A percentile compares a stretch with the other conserved stretches of the same genome.
These are phyloP conservation scores for Solenopsis invicta DNA, from an alignment of 1,140 invertebrate species.

Conservation along the genomic window DNA sequence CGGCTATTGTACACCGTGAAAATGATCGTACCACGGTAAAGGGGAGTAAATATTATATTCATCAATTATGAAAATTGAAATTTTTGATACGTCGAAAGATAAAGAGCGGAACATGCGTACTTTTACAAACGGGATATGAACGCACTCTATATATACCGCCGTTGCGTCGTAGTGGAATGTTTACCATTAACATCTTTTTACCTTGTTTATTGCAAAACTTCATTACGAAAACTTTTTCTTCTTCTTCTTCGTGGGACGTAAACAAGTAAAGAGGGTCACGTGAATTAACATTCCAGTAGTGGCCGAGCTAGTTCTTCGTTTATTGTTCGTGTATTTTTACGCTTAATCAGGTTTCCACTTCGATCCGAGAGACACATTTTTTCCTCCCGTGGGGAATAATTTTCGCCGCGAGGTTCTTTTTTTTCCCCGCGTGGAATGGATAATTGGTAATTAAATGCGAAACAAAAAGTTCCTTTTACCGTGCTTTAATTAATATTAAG, in stretches of 20 bases:
- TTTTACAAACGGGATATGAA: constrained; percentile 4
- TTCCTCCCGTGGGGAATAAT: not conserved
- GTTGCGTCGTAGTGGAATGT: not conserved
- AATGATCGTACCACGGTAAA: constrained; percentile 3
- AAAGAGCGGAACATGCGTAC: not conserved
- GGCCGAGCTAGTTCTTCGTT: constrained; percentile 44
- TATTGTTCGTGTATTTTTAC: constrained; percentile 55
- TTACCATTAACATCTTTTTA: constrained; percentile 28
- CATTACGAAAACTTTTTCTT: constrained; percentile 26
- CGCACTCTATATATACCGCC: not conserved
- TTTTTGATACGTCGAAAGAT: not conserved
- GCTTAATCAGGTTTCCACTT: constrained; percentile 30
- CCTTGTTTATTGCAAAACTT: constrained; percentile 27
- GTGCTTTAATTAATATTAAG: constrained; percentile 37
- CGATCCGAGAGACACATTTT: constrained; percentile 5
- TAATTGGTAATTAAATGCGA: constrained; percentile 47
- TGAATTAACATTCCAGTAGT: constrained; percentile 55
- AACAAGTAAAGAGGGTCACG: constrained; percentile 50
- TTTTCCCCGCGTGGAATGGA: not conserved
- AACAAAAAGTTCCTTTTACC: not conserved
- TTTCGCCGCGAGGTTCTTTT: not conserved
- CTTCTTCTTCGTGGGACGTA: not conserved
- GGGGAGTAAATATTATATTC: constrained; percentile 12
- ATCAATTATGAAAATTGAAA: constrained; percentile 16
- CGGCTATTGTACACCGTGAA: not conserved